Evolutionary conservation across 1,140 invertebrate species (phyloP), one percentile per base, ranked within the genome.

Genomic region (Plutomurus gul): DNA sequence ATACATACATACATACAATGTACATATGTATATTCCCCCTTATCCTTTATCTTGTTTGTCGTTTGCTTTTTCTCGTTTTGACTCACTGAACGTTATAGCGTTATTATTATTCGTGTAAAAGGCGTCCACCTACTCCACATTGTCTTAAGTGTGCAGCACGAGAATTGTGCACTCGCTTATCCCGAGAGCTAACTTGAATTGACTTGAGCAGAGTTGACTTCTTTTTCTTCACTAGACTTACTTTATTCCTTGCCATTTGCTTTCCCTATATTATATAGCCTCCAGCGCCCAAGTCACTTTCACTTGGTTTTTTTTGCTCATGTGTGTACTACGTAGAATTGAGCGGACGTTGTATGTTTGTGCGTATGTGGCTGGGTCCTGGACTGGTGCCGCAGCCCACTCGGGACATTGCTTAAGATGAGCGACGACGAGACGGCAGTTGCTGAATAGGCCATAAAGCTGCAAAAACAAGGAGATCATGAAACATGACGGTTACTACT

Each of bases 381-480:
- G 56, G 56, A 65, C 56, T 65, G 56, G 56, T 33, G 27, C 56
- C 56, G 56, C 16, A n/a, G 27, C 56, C 27, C 56, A 27, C 56
- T 65, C 16, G 30, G 56, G 56, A 65, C 25, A n/a, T 33, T 30
- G 27, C 16, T 30, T 65, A 65, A 65, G 56, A 65, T 65, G 56
- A 65, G 56, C 56, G 27, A 65, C 56, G 27, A 65, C 27, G 56
- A 65, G 56, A 65, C 56, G 56, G 27, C 56, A 65, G 30, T 49
- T 30, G 30, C 18, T 33, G 56, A 65, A 33, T 65, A 33, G 56
- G 56, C 56, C 56, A 65, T 65, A 65, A 65, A 65, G 13, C 56
- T 65, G 56, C 56, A 65, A 65, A 65, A 65, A 65, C 56, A 65
- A 65, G 51, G 18, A 65, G 25, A 65, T 65, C 56, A 65, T 65